Conservation (phyloP, 2,797 vertebrate genomes). For the Amphiprion clarkii region DNA sequence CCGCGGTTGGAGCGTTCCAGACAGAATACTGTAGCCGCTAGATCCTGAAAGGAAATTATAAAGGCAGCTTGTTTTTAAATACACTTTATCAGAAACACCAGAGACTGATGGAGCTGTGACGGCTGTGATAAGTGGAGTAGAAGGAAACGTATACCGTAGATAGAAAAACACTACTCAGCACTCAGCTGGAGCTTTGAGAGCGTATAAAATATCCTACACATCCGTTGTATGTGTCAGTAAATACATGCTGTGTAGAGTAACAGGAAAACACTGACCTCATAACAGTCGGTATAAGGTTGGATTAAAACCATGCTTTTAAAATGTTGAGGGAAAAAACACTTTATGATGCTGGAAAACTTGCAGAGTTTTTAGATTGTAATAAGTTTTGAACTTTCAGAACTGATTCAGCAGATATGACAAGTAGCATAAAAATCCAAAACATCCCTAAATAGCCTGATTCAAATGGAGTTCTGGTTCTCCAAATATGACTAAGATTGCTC, state of each 20-base stretch:
- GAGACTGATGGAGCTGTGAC: background rate
- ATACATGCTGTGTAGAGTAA: background rate
- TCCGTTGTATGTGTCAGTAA: background rate
- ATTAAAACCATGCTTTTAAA: no score
- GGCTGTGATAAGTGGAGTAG: background rate
- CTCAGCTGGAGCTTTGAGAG: background rate
- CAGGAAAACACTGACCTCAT: no score
- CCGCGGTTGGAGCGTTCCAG: conserved; percentile 18
- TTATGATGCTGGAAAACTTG: no score
- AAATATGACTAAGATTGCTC: no score
- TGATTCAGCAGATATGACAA: no score
- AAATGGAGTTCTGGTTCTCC: no score
- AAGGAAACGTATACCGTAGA: background rate
- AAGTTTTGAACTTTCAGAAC: no score
- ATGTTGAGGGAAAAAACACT: no score
- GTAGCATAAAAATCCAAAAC: no score
- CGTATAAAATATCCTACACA: background rate
- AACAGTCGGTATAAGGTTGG: no score
- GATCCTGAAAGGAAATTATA: conserved; percentile 27
- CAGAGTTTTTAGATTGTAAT: no score
- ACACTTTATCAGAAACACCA: conserved; percentile 14
- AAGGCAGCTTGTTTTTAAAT: conserved; percentile 26
- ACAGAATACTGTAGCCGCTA: conserved; percentile 2
- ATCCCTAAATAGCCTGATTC: no score
- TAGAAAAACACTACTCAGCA: background rate